These are phyloP conservation scores for Seriola quinqueradiata DNA, from an alignment of 2,113 vertebrate genomes.

Conservation along the genomic window DNA sequence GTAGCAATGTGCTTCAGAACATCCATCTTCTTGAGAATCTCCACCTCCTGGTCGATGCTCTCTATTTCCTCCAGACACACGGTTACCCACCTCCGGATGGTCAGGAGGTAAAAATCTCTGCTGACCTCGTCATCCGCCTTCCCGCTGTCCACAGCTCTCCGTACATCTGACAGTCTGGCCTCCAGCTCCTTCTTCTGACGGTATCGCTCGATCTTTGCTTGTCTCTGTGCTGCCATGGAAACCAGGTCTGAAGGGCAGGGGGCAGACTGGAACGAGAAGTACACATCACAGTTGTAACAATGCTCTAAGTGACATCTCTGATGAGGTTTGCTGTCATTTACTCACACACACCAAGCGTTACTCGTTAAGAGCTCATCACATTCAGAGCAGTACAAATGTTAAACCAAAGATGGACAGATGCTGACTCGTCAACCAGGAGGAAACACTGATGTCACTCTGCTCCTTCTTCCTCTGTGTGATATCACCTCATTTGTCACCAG, in stretches of 20 bases:
- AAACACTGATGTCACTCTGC: too few relatives aligned
- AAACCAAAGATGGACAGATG: too few relatives aligned
- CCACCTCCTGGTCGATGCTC: conserved; percentile 92
- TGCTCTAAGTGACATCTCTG: too few relatives aligned
- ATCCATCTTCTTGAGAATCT: conserved; percentile 88
- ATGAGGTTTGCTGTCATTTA: too few relatives aligned
- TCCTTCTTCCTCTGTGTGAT: too few relatives aligned
- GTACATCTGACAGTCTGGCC: conserved; percentile 85
- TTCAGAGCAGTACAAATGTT: too few relatives aligned
- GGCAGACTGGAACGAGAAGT: conserved; percentile 47
- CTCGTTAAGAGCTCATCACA: too few relatives aligned
- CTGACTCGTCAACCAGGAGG: too few relatives aligned
- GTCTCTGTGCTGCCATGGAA: conserved; percentile 89
- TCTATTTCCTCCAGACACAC: conserved; percentile 92
- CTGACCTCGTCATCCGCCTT: conserved; percentile 89
- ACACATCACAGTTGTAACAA: background rate
- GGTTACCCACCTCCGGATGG: conserved; percentile 88
- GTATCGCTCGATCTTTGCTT: conserved; percentile 92
- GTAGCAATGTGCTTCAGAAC: conserved; percentile 67
- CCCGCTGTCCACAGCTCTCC: conserved; percentile 84
- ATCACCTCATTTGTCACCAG: too few relatives aligned
- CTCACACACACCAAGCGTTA: too few relatives aligned
- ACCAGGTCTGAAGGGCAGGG: conserved; percentile 80
- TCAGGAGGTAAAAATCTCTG: conserved; percentile 90
- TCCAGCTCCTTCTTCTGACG: conserved; percentile 93